phyloP scores from a whole-genome alignment of 2,797 vertebrate genomes.

The Naso thynnoides region DNA sequence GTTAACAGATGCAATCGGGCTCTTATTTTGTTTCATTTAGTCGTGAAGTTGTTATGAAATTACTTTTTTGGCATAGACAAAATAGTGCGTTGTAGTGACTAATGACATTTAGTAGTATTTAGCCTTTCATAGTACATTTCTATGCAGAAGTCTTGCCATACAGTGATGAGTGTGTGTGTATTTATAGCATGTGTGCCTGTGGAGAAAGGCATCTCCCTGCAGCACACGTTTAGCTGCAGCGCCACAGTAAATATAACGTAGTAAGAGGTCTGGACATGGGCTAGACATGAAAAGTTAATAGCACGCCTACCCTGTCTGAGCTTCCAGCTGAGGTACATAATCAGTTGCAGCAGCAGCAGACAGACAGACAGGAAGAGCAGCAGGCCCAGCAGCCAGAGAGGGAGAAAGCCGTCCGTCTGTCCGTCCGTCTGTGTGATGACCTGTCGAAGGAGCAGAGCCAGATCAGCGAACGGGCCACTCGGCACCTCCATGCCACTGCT shows the following conservation, averaged over 20 bases:
- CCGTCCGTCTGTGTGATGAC: constrained; percentile 12
- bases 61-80: not conserved
- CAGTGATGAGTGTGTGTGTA: not conserved
- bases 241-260: constrained; percentile 10
- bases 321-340: constrained; percentile 72
- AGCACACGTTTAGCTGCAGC: not conserved
- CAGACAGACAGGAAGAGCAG: constrained; percentile 71
- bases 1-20: not conserved
- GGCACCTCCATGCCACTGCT: constrained; percentile 68
- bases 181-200: constrained; percentile 9
- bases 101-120: not conserved
- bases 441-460: constrained; percentile 68
- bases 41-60: not conserved
- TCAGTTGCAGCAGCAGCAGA: constrained; percentile 73
- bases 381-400: constrained; percentile 56
- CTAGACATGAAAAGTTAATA: constrained; percentile 39
- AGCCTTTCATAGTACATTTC: no score
- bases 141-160: not conserved
- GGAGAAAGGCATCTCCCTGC: not conserved
- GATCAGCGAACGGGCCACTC: constrained; percentile 70
- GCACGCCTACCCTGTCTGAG: constrained; percentile 68
- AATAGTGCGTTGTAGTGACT: not conserved
- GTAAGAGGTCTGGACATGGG: not conserved
- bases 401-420: constrained; percentile 29
- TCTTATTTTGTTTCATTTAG: not conserved